These are phyloP conservation scores for Myiotriccus ornatus DNA, from an alignment of 2,797 vertebrate species.

Conservation along the genomic window DNA sequence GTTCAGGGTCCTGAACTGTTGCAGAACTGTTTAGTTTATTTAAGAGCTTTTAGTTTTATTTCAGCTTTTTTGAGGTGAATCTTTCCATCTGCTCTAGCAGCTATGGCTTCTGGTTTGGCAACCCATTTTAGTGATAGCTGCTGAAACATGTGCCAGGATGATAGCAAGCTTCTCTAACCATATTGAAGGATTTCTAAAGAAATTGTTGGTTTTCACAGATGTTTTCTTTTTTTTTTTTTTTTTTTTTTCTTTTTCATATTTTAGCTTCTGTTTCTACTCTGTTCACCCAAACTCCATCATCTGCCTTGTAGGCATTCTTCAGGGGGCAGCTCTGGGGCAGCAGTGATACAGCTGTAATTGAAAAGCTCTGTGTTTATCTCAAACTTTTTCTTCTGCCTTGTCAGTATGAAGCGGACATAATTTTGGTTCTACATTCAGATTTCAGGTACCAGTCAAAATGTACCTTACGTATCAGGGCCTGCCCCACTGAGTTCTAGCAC, in stretches of 20 bases:
- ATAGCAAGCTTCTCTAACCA: not conserved
- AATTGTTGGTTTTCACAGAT: not conserved
- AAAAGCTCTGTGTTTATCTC: not conserved
- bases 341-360: not conserved
- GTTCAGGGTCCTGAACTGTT: not conserved
- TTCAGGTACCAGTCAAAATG: not conserved
- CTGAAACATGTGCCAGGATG: not conserved
- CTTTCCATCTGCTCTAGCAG: not conserved
- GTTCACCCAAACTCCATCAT: not conserved
- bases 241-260: not conserved
- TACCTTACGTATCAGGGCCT: not conserved
- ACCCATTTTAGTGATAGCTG: not conserved
- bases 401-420: fast-evolving
- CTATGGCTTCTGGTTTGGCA: not conserved
- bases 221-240: not conserved
- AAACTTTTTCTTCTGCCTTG: not conserved
- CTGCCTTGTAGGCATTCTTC: not conserved
- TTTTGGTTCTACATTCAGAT: not conserved
- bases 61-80: not conserved
- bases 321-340: not conserved
- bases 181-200: not conserved
- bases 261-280: not conserved
- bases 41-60: not conserved
- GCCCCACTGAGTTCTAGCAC: not conserved
- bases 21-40: not conserved